These are phyloP conservation scores for Synanthedon vespiformis DNA, from an alignment of 2,888 invertebrate genomes.

Conservation along the genomic window DNA sequence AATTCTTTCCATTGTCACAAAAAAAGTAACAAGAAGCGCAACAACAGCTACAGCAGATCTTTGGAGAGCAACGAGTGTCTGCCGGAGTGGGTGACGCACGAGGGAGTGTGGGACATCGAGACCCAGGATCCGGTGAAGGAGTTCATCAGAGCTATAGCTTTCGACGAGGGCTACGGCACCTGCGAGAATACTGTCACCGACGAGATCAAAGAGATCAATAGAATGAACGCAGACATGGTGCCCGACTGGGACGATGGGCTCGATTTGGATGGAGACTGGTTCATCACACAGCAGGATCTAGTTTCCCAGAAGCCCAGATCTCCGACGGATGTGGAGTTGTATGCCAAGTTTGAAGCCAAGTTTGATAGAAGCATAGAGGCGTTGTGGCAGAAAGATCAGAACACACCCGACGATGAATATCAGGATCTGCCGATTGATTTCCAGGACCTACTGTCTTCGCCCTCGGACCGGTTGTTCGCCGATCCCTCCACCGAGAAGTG, in stretches of 20 bases:
- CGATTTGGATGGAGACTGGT: slow-evolving; percentile 42
- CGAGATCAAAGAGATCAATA: slow-evolving; percentile 35
- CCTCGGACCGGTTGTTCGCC: slow-evolving; percentile 59
- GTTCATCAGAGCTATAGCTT: slow-evolving; percentile 56
- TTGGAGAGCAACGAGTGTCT: slow-evolving; percentile 56
- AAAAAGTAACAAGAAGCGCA: slow-evolving; percentile 45
- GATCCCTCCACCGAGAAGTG: slow-evolving; percentile 50
- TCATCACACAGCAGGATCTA: slow-evolving; percentile 29
- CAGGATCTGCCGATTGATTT: slow-evolving; percentile 74
- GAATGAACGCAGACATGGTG: slow-evolving; percentile 33
- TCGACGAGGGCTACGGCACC: slow-evolving; percentile 66
- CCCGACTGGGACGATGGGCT: slow-evolving; percentile 51
- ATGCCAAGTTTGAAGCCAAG: slow-evolving; percentile 75
- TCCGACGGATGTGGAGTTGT: slow-evolving; percentile 61
- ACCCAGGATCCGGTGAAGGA: slow-evolving; percentile 60
- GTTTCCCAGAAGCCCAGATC: slow-evolving; percentile 33
- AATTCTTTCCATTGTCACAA: slow-evolving; percentile 53
- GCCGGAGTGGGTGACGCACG: slow-evolving; percentile 69
- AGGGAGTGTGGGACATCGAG: slow-evolving; percentile 65
- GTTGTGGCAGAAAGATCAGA: slow-evolving; percentile 71
- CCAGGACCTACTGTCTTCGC: slow-evolving; percentile 70
- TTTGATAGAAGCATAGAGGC: slow-evolving; percentile 78
- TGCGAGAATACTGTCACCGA: slow-evolving; percentile 61
- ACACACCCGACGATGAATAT: slow-evolving; percentile 66
- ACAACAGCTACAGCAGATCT: slow-evolving; percentile 53